These are phyloP conservation scores for Gouania willdenowi DNA, from an alignment of 2,797 vertebrate species.

Conservation along the genomic window DNA sequence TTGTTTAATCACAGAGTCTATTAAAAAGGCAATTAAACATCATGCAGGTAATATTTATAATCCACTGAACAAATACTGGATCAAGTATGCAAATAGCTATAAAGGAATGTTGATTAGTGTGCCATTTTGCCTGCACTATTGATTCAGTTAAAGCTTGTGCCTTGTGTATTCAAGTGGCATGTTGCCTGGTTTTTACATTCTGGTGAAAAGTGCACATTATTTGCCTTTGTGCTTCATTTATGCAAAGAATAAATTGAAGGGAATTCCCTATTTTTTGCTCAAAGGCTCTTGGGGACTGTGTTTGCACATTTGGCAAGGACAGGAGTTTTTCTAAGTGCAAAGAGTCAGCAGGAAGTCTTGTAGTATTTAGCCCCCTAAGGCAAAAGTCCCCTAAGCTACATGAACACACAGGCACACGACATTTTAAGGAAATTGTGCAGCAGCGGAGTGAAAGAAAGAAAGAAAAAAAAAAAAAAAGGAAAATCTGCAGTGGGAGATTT, in stretches of 20 bases:
- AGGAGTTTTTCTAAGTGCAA: conserved; percentile 12
- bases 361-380: conserved; percentile 33
- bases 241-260: conserved; percentile 5
- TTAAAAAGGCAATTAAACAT: conserved; percentile 79
- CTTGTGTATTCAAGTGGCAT: conserved; percentile 28
- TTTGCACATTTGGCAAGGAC: conserved; percentile 25
- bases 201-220: conserved; percentile 5
- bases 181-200: conserved; percentile 16
- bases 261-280: conserved; percentile 10
- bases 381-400: conserved; percentile 30
- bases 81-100: conserved; percentile 72
- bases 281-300: conserved; percentile 8
- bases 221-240: conserved; percentile 17
- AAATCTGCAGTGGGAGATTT: conserved; percentile 8
- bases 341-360: conserved; percentile 24
- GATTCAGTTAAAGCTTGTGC: conserved; percentile 50
- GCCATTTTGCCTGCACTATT: conserved; percentile 62
- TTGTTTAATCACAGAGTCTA: conserved; percentile 70
- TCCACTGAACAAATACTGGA: conserved; percentile 72
- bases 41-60: conserved; percentile 75
- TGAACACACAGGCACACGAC: conserved; percentile 9
- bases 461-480: neutral
- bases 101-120: conserved; percentile 66
- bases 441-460: neutral
- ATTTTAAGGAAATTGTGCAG: conserved; percentile 17